A percentile compares a stretch with the other conserved stretches of the same genome.
Evolutionary conservation across 2,888 invertebrate genomes (phyloP).

Genomic region (Andrena flavipes): DNA sequence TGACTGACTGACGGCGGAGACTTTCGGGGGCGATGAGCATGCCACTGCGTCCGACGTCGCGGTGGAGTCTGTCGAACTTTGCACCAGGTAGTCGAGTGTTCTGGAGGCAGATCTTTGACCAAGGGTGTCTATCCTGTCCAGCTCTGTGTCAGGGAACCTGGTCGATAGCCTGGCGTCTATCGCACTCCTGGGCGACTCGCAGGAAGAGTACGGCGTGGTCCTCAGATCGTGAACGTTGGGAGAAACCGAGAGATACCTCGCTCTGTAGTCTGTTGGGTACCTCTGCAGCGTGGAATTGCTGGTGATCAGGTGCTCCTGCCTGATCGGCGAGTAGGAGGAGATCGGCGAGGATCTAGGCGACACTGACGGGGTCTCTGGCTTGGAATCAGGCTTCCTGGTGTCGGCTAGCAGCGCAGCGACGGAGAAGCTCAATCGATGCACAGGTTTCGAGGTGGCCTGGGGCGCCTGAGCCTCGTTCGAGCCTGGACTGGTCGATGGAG

Average conservation of each 20-base stretch:
- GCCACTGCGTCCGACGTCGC: slow-evolving; percentile 42
- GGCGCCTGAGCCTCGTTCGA: slow-evolving; percentile 67
- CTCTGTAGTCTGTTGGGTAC: slow-evolving; percentile 65
- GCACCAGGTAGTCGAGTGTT: slow-evolving; percentile 57
- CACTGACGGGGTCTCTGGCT: slow-evolving; percentile 44
- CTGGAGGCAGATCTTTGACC: slow-evolving; percentile 36
- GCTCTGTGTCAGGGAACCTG: slow-evolving; percentile 63
- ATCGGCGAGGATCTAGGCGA: slow-evolving; percentile 58
- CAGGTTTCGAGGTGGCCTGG: slow-evolving; percentile 76
- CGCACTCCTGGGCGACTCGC: slow-evolving; percentile 36
- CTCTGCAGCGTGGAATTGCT: slow-evolving; percentile 51
- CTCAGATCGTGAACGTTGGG: slow-evolving; percentile 44
- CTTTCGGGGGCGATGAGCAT: slow-evolving; percentile 54
- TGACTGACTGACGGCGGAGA: slow-evolving; percentile 32
- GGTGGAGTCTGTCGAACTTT: slow-evolving; percentile 30
- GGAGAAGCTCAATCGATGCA: slow-evolving; percentile 86
- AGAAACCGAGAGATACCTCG: slow-evolving; percentile 60
- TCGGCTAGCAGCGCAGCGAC: slow-evolving; percentile 87
- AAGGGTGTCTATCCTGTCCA: slow-evolving; percentile 59
- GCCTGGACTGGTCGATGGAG: slow-evolving; percentile 80
- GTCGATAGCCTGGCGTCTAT: slow-evolving; percentile 45
- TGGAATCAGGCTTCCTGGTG: slow-evolving; percentile 78
- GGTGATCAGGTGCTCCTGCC: slow-evolving; percentile 62
- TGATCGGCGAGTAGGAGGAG: slow-evolving; percentile 68
- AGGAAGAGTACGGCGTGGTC: slow-evolving; percentile 24